A percentile compares a stretch with the other conserved stretches of the same genome.
Conservation (phyloP, 2,888 invertebrate genomes). For the Zaprionus bogoriensis region DNA sequence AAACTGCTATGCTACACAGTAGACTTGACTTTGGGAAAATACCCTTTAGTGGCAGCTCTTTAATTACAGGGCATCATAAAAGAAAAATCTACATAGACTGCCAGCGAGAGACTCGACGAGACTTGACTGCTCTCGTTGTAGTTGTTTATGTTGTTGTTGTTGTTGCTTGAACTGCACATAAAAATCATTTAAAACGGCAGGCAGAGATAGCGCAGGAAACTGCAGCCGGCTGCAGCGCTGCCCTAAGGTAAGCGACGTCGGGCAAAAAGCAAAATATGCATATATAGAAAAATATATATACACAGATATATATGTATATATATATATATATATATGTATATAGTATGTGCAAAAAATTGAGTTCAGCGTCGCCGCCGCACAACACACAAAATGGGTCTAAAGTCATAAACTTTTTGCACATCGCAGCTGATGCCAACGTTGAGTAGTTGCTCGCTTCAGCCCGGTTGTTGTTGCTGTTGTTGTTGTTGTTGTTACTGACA, state of each 20-base stretch:
- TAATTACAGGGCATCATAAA: conserved; percentile 39
- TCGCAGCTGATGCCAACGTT: conserved; percentile 69
- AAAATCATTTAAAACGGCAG: conserved; percentile 76
- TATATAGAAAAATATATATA: background rate
- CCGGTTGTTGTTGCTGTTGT: conserved; percentile 3
- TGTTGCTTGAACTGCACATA: conserved; percentile 67
- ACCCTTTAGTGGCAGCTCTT: background rate
- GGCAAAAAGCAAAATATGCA: background rate
- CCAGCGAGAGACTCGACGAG: background rate
- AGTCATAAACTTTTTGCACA: conserved; percentile 77
- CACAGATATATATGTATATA: background rate
- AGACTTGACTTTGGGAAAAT: background rate
- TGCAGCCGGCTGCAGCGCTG: background rate
- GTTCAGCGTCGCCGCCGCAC: conserved; percentile 54
- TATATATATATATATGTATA: background rate
- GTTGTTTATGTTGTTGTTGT: conserved; percentile 1
- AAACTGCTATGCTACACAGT: background rate
- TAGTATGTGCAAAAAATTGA: conserved; percentile 50
- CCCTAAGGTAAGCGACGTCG: conserved; percentile 22
- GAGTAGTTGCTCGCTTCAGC: conserved; percentile 35
- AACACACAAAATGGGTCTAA: conserved; percentile 77
- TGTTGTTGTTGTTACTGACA: conserved; percentile 10
- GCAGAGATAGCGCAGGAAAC: conserved; percentile 15
- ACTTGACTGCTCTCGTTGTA: background rate
- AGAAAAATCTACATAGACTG: conserved; percentile 21